Percentiles rank a stretch among this genome's conserved stretches.
Conservation (phyloP, 2,888 invertebrate species). For the Villa cingulata region DNA sequence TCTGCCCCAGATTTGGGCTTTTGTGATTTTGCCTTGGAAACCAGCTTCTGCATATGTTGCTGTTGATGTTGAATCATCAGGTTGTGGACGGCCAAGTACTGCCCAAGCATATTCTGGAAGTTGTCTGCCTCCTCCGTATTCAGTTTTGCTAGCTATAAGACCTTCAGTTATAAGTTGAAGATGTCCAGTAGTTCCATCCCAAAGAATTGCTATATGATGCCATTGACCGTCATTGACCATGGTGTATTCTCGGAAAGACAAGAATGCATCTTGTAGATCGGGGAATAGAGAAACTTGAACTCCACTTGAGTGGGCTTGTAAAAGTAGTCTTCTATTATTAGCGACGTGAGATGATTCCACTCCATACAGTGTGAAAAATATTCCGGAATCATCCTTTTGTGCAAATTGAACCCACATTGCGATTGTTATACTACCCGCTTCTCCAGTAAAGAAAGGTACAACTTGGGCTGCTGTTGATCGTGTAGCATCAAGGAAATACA, state of each 20-base stretch:
- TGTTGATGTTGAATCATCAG: conserved; percentile 43
- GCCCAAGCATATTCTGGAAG: conserved; percentile 82
- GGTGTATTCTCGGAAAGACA: conserved; percentile 81
- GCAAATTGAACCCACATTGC: conserved; percentile 96
- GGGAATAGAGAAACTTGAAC: conserved; percentile 82
- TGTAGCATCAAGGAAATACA: conserved; percentile 84
- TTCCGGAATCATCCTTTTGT: conserved; percentile 79
- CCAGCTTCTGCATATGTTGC: conserved; percentile 71
- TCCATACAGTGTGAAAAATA: conserved; percentile 84
- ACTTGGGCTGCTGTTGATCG: conserved; percentile 86
- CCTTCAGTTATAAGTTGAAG: conserved; percentile 90
- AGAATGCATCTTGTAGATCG: conserved; percentile 75
- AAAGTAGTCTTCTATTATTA: conserved; percentile 60
- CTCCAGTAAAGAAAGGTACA: conserved; percentile 74
- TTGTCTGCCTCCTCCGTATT: conserved; percentile 73
- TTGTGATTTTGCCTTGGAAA: conserved; percentile 90
- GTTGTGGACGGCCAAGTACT: conserved; percentile 78
- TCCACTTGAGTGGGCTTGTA: conserved; percentile 88
- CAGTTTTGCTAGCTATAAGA: conserved; percentile 81
- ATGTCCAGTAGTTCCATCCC: conserved; percentile 82
- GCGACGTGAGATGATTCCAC: conserved; percentile 73
- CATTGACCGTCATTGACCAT: conserved; percentile 92
- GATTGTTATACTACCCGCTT: conserved; percentile 67
- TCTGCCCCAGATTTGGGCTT: conserved; percentile 88
- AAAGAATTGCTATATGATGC: conserved; percentile 92